Evolutionary conservation across 2,113 vertebrate genomes (phyloP).

Genomic region (Coreoperca whiteheadi): DNA sequence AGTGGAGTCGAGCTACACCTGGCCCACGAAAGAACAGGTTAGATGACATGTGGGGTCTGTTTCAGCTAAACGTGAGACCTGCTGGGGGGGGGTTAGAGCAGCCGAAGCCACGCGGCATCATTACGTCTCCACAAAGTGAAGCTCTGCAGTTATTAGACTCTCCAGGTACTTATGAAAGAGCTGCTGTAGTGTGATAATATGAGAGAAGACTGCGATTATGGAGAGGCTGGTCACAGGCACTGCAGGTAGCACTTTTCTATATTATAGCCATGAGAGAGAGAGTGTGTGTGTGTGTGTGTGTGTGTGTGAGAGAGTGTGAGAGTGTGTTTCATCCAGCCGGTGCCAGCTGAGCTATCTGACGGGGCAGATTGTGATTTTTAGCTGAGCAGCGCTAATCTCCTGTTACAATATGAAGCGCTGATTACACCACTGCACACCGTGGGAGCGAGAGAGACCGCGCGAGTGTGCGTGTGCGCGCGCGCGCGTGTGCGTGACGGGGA

Average conservation of each 20-base stretch:
- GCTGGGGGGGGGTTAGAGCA: background rate
- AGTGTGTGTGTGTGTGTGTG: conserved; percentile 9
- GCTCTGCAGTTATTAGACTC: conserved; percentile 33
- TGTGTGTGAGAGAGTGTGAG: conserved; percentile 23
- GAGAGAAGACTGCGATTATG: conserved; percentile 55
- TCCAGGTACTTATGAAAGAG: conserved; percentile 39
- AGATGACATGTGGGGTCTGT: background rate
- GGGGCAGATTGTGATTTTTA: conserved; percentile 72
- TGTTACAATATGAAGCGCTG: conserved; percentile 63
- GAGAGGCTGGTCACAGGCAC: conserved; percentile 10
- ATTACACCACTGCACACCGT: conserved; percentile 59
- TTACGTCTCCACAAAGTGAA: conserved; percentile 18
- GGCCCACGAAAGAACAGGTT: background rate
- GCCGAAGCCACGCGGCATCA: conserved; percentile 25
- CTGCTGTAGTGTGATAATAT: conserved; percentile 46
- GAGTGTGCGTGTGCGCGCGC: background rate
- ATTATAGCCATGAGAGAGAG: conserved; percentile 22
- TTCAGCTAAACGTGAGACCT: background rate
- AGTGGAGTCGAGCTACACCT: background rate
- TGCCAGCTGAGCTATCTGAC: conserved; percentile 58
- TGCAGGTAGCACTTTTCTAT: conserved; percentile 63
- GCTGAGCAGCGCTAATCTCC: conserved; percentile 71
- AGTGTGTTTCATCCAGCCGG: conserved; percentile 23
- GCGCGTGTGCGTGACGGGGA: background rate
- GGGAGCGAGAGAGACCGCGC: conserved; percentile 17